Evolutionary conservation across 2,888 invertebrate species (phyloP).

Genomic region (Drosophila neotestacea): DNA sequence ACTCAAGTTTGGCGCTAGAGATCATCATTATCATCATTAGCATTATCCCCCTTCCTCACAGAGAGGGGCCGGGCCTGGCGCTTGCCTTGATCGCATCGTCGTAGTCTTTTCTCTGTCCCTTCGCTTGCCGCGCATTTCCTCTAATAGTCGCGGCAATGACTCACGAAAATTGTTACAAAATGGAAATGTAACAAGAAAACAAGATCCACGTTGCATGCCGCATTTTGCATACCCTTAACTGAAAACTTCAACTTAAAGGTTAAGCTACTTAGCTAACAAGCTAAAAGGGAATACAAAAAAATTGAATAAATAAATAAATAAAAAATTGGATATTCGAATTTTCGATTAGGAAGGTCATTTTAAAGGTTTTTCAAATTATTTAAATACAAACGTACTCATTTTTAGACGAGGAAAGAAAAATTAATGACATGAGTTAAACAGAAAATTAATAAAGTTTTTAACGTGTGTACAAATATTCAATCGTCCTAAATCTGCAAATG

Average conservation of each 20-base stretch:
- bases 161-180: constrained; percentile 66
- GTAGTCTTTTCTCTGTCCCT: constrained; percentile 22
- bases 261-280: not conserved
- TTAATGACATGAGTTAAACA: no score
- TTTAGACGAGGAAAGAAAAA: no score
- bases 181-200: constrained; percentile 47
- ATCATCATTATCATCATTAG: constrained; percentile 73
- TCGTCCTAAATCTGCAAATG: no score
- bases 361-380: no score
- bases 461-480: no score
- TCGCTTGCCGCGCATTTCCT: constrained; percentile 40
- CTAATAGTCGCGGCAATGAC: constrained; percentile 67
- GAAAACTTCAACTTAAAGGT: not conserved
- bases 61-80: constrained; percentile 24
- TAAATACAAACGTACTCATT: no score
- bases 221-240: constrained; percentile 32
- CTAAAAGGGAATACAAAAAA: no score
- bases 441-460: no score
- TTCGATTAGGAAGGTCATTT: no score
- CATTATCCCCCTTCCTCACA: constrained; percentile 25
- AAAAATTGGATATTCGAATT: no score
- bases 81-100: constrained; percentile 49
- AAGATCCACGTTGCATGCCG: not conserved
- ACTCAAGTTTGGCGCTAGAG: constrained; percentile 67
- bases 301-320: no score